phyloP scores from a whole-genome alignment of 2,797 vertebrate genomes.

The Bradypus variegatus region DNA sequence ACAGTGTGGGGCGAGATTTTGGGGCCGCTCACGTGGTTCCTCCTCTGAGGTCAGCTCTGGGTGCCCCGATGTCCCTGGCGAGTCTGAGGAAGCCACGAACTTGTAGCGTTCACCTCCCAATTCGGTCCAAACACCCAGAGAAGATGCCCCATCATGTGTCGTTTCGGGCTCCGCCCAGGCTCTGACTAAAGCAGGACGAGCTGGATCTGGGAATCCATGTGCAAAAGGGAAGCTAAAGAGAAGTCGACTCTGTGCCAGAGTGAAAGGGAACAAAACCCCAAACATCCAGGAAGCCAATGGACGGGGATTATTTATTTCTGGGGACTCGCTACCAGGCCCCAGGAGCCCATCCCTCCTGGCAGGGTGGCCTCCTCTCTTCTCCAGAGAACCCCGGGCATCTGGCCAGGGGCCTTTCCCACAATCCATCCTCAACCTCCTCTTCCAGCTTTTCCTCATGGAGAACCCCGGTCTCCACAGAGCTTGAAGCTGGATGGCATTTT shows the following conservation, averaged over 20 bases:
- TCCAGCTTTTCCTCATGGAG: neutral
- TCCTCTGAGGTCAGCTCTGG: neutral
- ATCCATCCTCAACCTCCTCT: neutral
- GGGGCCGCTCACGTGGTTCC: neutral
- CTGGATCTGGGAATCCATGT: neutral
- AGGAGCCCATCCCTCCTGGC: neutral
- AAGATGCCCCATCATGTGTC: neutral
- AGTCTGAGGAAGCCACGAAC: neutral
- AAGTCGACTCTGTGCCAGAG: neutral
- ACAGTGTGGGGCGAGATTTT: neutral
- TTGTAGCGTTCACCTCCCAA: neutral
- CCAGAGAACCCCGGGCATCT: neutral
- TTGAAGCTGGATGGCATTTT: no score
- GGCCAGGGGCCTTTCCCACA: neutral
- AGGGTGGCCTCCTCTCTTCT: neutral
- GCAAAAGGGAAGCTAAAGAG: neutral
- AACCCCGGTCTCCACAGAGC: no score
- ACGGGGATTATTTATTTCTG: neutral
- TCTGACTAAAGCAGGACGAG: neutral
- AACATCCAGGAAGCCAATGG: neutral
- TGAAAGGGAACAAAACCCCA: neutral
- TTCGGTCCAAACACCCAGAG: neutral
- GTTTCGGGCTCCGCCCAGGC: neutral
- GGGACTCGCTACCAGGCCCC: neutral
- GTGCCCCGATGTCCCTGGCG: fast-evolving